phyloP scores from a whole-genome alignment of 1,140 invertebrate genomes.

The Drosophila sp. region DNA sequence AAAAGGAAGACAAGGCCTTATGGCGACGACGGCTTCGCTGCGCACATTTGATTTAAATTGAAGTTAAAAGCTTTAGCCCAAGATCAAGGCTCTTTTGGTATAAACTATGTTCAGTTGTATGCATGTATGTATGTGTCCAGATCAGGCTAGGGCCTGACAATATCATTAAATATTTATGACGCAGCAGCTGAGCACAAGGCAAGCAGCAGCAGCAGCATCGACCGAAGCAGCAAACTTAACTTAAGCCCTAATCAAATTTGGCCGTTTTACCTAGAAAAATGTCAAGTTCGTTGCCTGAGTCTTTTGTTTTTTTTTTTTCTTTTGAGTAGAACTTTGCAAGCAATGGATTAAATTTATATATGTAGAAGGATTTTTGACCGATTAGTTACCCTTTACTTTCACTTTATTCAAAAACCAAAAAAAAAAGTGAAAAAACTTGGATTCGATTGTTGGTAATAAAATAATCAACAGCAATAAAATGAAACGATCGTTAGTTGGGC shows the following conservation, averaged over 20 bases:
- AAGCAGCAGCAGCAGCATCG: conserved; percentile 13
- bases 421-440: no score
- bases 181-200: conserved; percentile 50
- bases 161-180: conserved; percentile 80
- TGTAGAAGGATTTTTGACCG: neutral
- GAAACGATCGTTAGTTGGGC: neutral
- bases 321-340: neutral
- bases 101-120: neutral
- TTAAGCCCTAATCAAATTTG: conserved; percentile 58
- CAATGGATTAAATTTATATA: neutral
- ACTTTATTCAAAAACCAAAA: neutral
- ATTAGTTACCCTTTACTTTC: neutral
- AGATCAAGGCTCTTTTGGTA: conserved; percentile 54
- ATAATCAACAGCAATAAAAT: neutral
- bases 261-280: conserved; percentile 63
- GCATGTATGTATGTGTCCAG: conserved; percentile 26
- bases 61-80: conserved; percentile 49
- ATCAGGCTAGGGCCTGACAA: conserved; percentile 51
- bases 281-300: conserved; percentile 65
- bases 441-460: neutral
- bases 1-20: conserved; percentile 39
- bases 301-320: conserved; percentile 44
- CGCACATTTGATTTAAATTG: conserved; percentile 79
- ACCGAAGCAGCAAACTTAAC: conserved; percentile 1
- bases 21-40: conserved; percentile 60